phyloP scores from a whole-genome alignment of 2,113 vertebrate species.

The human region DNA sequence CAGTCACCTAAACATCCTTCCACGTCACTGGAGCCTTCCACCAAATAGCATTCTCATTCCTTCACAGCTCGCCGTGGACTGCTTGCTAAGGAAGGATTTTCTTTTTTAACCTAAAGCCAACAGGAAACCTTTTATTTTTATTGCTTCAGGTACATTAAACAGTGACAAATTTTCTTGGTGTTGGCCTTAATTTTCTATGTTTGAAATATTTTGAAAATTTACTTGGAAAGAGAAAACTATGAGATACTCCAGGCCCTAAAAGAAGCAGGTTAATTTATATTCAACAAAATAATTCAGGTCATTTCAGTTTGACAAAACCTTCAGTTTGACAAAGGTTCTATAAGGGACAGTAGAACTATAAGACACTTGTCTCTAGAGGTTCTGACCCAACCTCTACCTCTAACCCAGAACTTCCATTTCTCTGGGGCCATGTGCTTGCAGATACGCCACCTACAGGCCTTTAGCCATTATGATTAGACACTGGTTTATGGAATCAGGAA shows the following conservation, averaged over 20 bases:
- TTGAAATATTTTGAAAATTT: not conserved
- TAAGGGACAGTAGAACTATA: not conserved
- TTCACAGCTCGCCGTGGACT: not conserved
- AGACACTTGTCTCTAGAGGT: not conserved
- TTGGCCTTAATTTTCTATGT: not conserved
- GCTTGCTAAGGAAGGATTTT: not conserved
- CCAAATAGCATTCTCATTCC: not conserved
- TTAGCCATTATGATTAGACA: not conserved
- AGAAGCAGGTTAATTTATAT: not conserved
- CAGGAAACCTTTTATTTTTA: not conserved
- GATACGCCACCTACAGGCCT: not conserved
- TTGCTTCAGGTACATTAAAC: not conserved
- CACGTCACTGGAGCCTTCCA: not conserved
- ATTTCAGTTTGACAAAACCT: not conserved
- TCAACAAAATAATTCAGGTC: not conserved
- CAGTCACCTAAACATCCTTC: slow-evolving; percentile 13
- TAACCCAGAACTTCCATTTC: not conserved
- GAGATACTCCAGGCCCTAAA: not conserved
- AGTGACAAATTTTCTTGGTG: not conserved
- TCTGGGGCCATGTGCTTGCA: not conserved
- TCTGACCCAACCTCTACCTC: not conserved
- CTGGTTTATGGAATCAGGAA: not conserved
- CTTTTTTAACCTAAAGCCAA: not conserved
- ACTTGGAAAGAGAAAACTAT: not conserved
- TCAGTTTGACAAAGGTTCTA: not conserved